phyloP scores from a whole-genome alignment of 2,113 vertebrate species.

The Heterotis niloticus region DNA sequence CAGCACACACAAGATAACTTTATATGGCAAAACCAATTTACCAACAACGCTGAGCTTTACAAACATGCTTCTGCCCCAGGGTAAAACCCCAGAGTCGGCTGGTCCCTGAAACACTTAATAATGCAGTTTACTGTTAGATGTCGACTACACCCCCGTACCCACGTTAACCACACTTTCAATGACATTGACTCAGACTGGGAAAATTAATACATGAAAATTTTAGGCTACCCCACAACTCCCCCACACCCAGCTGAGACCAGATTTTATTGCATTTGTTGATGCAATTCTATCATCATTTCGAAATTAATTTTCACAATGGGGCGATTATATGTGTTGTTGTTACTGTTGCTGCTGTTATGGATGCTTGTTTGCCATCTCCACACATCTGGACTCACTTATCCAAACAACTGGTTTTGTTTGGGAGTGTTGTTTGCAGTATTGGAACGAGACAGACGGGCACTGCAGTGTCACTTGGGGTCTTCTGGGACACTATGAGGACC shows the following conservation, averaged over 20 bases:
- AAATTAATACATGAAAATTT: slow-evolving; percentile 10
- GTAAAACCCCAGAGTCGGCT: neutral
- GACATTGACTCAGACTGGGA: neutral
- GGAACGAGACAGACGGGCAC: too few species aligned
- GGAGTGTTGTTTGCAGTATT: too few species aligned
- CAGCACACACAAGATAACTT: slow-evolving; percentile 8
- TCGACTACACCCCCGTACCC: neutral
- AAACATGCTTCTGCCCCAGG: neutral
- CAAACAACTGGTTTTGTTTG: slow-evolving; percentile 13
- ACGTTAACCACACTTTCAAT: slow-evolving; percentile 2
- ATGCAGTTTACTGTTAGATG: neutral
- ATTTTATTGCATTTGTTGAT: slow-evolving; percentile 4
- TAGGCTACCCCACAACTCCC: neutral
- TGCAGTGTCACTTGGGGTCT: neutral
- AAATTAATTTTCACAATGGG: neutral
- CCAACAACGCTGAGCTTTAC: neutral
- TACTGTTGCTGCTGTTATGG: slow-evolving; percentile 1
- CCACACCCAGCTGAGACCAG: neutral
- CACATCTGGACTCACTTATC: slow-evolving; percentile 22
- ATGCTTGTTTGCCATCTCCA: neutral
- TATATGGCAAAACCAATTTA: slow-evolving; percentile 1
- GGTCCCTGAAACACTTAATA: slow-evolving; percentile 9
- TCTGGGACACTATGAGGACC: neutral
- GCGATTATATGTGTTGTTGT: neutral
- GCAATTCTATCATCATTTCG: neutral